Evolutionary conservation across 1,140 invertebrate species (phyloP).

Genomic region (Berghia stephanieae): DNA sequence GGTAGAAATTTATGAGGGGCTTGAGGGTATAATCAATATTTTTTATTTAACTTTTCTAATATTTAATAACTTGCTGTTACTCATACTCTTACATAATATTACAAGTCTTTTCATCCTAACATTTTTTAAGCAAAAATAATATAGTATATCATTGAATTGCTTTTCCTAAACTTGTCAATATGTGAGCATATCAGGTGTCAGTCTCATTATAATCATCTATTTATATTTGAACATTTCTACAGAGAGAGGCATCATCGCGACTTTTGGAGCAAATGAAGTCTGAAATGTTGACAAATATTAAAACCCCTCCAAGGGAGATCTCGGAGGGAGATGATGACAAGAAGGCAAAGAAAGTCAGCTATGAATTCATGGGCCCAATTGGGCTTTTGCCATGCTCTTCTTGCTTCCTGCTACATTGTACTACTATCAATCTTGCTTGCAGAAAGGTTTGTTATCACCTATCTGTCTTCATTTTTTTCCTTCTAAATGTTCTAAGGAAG

Average conservation of each 20-base stretch:
- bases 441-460: slow-evolving; percentile 43
- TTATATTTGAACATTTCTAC: neutral
- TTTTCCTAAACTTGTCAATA: no score
- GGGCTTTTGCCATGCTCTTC: slow-evolving; percentile 55
- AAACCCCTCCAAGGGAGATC: slow-evolving; percentile 19
- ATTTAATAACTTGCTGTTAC: no score
- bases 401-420: slow-evolving; percentile 50
- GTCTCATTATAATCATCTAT: neutral
- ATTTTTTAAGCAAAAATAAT: no score
- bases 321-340: slow-evolving; percentile 38
- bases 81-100: no score
- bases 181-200: no score
- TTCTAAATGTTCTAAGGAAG: neutral
- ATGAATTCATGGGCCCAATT: slow-evolving; percentile 57
- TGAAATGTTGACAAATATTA: slow-evolving; percentile 18
- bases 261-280: slow-evolving; percentile 20
- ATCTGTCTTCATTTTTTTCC: neutral
- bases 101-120: no score
- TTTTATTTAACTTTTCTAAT: no score
- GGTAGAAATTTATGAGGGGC: no score
- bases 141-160: no score
- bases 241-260: slow-evolving; percentile 14
- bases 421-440: slow-evolving; percentile 52
- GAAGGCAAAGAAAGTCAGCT: slow-evolving; percentile 19
- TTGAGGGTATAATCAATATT: no score